Evolutionary conservation across 92 coral and sea anemone species (phyloP).

Genomic region (Chrysogorgia sp.): DNA sequence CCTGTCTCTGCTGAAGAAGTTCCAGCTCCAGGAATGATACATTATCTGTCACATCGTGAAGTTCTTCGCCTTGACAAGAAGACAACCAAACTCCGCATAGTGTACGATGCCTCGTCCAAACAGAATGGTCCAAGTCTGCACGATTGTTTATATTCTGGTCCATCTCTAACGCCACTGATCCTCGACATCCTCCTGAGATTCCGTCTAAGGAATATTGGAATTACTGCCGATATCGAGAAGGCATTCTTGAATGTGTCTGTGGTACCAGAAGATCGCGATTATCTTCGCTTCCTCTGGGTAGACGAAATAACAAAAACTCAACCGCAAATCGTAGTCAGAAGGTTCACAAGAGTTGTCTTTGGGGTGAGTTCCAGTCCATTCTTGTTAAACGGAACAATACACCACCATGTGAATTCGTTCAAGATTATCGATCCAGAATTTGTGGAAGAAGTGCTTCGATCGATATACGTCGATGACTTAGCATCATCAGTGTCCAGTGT

Average conservation of each 20-base stretch:
- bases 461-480: conserved; percentile 38
- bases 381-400: conserved; percentile 8
- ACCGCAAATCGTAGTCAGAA: conserved; percentile 22
- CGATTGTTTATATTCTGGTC: too few species aligned
- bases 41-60: conserved; percentile 39
- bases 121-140: conserved; percentile 15
- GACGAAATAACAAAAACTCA: conserved; percentile 14
- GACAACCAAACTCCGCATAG: conserved; percentile 15
- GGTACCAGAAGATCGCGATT: conserved; percentile 49
- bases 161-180: conserved; percentile 40
- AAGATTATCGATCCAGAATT: conserved; percentile 2
- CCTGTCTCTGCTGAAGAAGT: conserved; percentile 32
- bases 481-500: conserved; percentile 3
- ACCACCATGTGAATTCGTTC: conserved; percentile 9
- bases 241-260: conserved; percentile 52
- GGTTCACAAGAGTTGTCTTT: conserved; percentile 38
- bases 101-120: conserved; percentile 32
- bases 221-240: too few species aligned
- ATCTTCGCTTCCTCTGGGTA: conserved; percentile 36
- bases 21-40: conserved; percentile 11
- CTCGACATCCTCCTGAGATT: conserved; percentile 39
- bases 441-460: conserved; percentile 32
- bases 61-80: conserved; percentile 31
- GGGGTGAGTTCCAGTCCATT: conserved; percentile 36
- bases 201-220: conserved; percentile 37